Evolutionary conservation across 2,888 invertebrate species (phyloP).

Genomic region (Cryptosula pallasiana): DNA sequence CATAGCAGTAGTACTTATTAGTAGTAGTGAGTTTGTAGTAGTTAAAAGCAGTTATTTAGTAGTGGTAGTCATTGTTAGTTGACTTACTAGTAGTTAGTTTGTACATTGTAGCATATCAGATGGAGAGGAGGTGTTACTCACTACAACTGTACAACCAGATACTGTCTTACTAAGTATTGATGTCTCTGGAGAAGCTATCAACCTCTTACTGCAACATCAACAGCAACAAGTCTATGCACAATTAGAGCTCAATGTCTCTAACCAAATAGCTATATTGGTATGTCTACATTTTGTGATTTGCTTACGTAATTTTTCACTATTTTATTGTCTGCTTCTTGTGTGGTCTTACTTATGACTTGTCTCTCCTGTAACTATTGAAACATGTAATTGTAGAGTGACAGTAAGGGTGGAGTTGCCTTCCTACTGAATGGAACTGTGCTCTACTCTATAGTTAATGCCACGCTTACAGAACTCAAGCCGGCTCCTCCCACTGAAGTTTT

Average conservation of each 20-base stretch:
- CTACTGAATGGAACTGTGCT: background rate
- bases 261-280: background rate
- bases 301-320: background rate
- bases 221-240: background rate
- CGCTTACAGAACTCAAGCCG: background rate
- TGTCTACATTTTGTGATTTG: no score
- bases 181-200: background rate
- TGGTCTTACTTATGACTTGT: no score
- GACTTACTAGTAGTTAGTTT: background rate
- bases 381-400: background rate
- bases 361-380: no score
- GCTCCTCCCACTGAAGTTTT: background rate
- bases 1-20: no score
- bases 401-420: background rate
- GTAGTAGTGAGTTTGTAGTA: no score
- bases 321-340: background rate
- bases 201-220: no score
- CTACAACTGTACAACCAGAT: background rate
- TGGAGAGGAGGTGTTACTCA: background rate
- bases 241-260: background rate
- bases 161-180: background rate
- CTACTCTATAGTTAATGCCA: background rate
- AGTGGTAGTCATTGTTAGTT: no score
- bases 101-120: background rate
- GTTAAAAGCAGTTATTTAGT: no score